Evolutionary conservation across 2,113 vertebrate genomes (phyloP), one percentile per base, ranked within the genome.

Genomic region (Pandion haliaetus): DNA sequence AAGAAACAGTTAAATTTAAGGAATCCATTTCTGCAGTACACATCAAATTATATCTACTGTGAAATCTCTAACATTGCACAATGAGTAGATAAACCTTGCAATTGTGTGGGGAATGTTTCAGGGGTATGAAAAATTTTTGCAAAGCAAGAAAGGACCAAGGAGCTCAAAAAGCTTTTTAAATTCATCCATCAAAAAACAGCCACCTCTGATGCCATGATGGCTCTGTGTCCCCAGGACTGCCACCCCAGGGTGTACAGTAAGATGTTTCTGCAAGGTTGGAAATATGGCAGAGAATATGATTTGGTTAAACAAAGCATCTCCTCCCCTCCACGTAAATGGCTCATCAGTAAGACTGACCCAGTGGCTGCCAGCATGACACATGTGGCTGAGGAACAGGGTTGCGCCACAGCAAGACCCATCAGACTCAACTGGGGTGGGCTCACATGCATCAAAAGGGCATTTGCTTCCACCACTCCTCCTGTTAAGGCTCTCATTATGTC

Each of bases 371-470:
- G 50, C 10, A 1, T 1, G 2, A 52, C 16, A 38, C 14, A 0
- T 0, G 24, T 8, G 40, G 54, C 36, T 28, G 79, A 32, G 42
- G 54, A 62, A 8, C 6, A n/a, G 28, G 24, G 40, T 1, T 50
- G 28, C 34, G 54, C 58, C n/a, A 17, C 57, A 14, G 19, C 52
- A 45, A 40, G 59, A 52, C 19, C 42, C 42, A 8, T 45, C 49
- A 19, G 71, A 29, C 49, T 31, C 38, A 36, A 17, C 26, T 1
- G 3, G 8, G 40, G n/a, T 73, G 45, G 45, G 58, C 40, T 86
- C 58, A 26, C 12, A 12, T 1, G 0, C 1, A 4, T 17, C 14
- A 17, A 45, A 58, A 82, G 34, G 29, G 5, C 1, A 2, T 65
- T 63, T 36, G 23, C 29, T 18, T 70, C 55, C 14, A 17, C 21